Conservation (phyloP, 2,797 vertebrate species). For the Tenualosa ilisha region DNA sequence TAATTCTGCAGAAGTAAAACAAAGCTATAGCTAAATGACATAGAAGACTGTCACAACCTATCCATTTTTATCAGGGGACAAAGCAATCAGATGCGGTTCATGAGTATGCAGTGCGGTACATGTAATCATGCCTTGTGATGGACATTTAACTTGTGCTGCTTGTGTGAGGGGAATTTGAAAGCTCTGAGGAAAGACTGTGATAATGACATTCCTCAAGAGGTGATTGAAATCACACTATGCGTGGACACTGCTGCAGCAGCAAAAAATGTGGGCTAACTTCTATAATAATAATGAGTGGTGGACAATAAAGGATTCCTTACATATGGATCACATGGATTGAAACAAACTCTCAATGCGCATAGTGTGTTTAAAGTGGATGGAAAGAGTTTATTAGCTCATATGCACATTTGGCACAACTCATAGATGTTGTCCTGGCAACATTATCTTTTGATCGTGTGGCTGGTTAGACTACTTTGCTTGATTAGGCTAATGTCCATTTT, state of each 20-base stretch:
- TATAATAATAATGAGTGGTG: not conserved
- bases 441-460: too few species aligned
- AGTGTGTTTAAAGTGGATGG: too few species aligned
- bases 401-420: too few species aligned
- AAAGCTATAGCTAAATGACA: too few species aligned
- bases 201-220: not conserved
- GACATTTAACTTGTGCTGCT: not conserved
- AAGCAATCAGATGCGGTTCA: not conserved
- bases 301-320: too few species aligned
- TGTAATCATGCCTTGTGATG: not conserved
- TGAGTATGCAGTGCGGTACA: not conserved
- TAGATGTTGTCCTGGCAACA: too few species aligned
- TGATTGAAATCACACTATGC: not conserved
- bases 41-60: not conserved
- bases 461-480: too few species aligned
- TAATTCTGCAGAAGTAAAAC: too few species aligned
- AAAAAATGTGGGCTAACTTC: not conserved
- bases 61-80: not conserved
- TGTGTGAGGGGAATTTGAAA: not conserved
- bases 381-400: too few species aligned
- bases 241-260: not conserved
- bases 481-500: too few species aligned
- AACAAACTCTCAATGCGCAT: too few species aligned
- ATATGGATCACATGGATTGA: too few species aligned
- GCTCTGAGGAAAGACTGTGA: not conserved